phyloP scores from a whole-genome alignment of 2,113 vertebrate genomes.

The Elephantulus edwardii region DNA sequence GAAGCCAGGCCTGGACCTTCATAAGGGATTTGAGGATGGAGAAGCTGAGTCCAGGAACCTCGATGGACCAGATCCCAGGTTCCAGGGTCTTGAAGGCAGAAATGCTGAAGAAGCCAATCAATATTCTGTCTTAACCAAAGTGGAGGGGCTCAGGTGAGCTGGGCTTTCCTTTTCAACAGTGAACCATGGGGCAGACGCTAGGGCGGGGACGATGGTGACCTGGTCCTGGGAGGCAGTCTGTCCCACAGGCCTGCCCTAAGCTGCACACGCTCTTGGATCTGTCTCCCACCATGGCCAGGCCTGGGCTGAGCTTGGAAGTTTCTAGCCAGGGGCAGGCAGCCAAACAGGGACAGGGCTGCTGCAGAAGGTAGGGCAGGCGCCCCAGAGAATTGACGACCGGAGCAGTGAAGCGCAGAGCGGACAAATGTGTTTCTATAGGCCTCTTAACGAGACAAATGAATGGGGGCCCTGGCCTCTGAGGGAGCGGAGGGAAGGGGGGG shows the following conservation, averaged over 20 bases:
- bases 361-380: constrained; percentile 45
- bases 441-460: constrained; percentile 78
- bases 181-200: background rate
- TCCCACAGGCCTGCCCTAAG: background rate
- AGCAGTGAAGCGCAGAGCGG: constrained; percentile 62
- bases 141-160: background rate
- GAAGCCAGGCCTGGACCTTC: background rate
- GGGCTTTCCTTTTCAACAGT: background rate
- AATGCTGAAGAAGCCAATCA: background rate
- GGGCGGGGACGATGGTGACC: background rate
- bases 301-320: background rate
- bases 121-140: background rate
- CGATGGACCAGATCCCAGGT: background rate
- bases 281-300: background rate
- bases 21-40: background rate
- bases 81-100: background rate
- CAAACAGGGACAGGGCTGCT: background rate
- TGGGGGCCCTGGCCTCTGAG: constrained; percentile 73
- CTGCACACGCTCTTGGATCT: background rate
- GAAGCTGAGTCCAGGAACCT: background rate
- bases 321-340: background rate
- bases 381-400: constrained; percentile 71
- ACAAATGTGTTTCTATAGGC: constrained; percentile 77
- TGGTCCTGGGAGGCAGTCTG: background rate
- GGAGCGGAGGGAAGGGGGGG: constrained; percentile 27